Evolutionary conservation across 2,797 vertebrate genomes (phyloP), one percentile per base, ranked within the genome.

Genomic region (Phrynocephalus guinanensis): DNA sequence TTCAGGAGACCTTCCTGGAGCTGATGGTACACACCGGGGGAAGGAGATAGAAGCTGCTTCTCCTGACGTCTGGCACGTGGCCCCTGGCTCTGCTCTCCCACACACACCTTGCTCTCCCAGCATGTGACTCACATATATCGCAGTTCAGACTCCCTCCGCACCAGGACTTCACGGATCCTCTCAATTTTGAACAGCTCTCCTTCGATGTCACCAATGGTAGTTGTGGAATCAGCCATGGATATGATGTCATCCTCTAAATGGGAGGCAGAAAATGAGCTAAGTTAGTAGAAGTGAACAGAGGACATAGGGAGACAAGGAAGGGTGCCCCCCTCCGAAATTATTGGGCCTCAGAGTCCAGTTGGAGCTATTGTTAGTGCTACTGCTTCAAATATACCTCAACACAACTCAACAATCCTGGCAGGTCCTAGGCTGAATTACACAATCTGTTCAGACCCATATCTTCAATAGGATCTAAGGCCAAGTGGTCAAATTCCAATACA

Each of bases 141-240:
- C 82, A 99, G 98, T 95, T 99, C 98, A 0, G 98, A 99, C 86
- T 99, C 98, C 90, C 98, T 96, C 86, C 98, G 95, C 78, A 99
- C 97, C 71, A 99, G 96, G 84, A 98, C 95, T 93, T 98, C 98
- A 82, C 97, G 95, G 92, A 98, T 97, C 87, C 97, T 94, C 94
- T 98, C 98, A 0, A 99, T 98, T 93, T 97, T 98, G 95, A 97
- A 97, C 75, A 99, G 97, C 92, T 99, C 98, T 5, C 97, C 98
- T 88, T 98, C 98, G 0, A 98, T 98, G 93, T 98, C 97, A 22
- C 97, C 97, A 0, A 97, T 90, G 0, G 98, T 98, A 71, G 97
- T 91, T 11, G 97, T 97, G 6, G 98, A 98, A 93, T 99, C 98
- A 0, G 98, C 98, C 98, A 99, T 99, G 3, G 98, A 99, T 66